Conservation (phyloP, 2,888 invertebrate genomes). For the Melolontha melolontha region DNA sequence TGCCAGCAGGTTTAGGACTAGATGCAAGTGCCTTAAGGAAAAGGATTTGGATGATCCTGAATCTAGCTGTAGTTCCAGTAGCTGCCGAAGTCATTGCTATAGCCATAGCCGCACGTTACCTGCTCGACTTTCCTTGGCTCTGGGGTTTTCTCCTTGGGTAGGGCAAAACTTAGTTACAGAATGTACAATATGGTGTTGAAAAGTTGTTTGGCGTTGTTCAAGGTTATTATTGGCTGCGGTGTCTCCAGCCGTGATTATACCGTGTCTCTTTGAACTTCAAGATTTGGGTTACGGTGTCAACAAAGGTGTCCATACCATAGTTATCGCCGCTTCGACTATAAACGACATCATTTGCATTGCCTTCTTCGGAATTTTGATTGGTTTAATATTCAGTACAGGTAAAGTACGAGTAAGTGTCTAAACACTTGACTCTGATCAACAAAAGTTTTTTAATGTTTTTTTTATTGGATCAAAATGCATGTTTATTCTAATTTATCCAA, state of each 20-base stretch:
- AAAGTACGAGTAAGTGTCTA: too few relatives aligned
- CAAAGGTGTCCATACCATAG: conserved; percentile 80
- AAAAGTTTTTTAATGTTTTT: conserved; percentile 5
- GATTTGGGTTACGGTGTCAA: conserved; percentile 75
- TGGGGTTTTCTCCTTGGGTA: conserved; percentile 71
- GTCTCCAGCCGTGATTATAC: conserved; percentile 81
- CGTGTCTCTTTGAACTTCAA: conserved; percentile 73
- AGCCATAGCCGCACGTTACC: conserved; percentile 67
- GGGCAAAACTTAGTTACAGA: conserved; percentile 51
- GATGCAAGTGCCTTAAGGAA: conserved; percentile 71
- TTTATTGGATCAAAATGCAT: not conserved
- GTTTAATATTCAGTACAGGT: conserved; percentile 75
- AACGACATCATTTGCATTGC: conserved; percentile 84
- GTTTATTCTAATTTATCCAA: too few relatives aligned
- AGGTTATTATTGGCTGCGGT: conserved; percentile 76
- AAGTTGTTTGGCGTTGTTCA: conserved; percentile 50
- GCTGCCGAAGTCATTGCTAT: conserved; percentile 69
- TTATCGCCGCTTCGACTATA: conserved; percentile 77
- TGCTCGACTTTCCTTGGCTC: conserved; percentile 72
- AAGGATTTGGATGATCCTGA: conserved; percentile 68
- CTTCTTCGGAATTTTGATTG: conserved; percentile 76
- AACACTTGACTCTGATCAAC: not conserved
- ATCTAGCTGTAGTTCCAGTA: conserved; percentile 72
- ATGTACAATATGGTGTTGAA: conserved; percentile 53
- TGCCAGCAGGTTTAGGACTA: conserved; percentile 74